Base-by-base conservation (phyloP, 2,113 vertebrate genomes). In the Pluvialis apricaria region DNA sequence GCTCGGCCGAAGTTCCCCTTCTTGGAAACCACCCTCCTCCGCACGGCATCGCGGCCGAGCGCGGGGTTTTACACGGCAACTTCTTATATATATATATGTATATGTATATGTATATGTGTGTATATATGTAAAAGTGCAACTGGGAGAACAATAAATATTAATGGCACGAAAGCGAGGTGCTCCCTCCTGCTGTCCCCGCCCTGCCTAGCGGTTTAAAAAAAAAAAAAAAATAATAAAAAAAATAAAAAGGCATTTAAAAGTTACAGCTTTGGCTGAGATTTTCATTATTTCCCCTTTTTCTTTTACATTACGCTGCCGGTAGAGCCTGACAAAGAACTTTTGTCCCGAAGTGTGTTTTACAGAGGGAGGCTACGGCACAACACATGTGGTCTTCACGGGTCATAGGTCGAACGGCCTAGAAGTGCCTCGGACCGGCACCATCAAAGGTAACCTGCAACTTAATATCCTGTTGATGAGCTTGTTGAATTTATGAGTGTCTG, bases 381-480 rank as follows among this genome's bases (percentile, higher is more conserved):
- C 98, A 98, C 98, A 99, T 99, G 98, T 98, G 98, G 98, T 98
- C 98, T 98, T 98, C 98, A 97, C 60, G 97, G 99, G 98, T 99
- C 99, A 99, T 58, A 98, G 99, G 99, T 99, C 98, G 97, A 97
- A 98, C 96, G 98, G 97, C 98, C 98, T 98, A 99, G 97, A 98
- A 99, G 98, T 98, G 97, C 82, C 96, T 98, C 97, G 97, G 98
- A 98, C 98, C 97, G 98, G 86, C 93, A 91, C 94, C 98, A 98
- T 98, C 98, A 98, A 98, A 98, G 97, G 97, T 97, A 98, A 97
- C 97, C 96, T 98, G 98, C 98, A 98, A 98, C 97, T 98, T 98
- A 98, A 98, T 98, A 99, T 98, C 98, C 98, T 98, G 98, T 98
- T 99, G 99, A 99, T 98, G 98, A 97, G 95, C 96, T 98, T 98